A percentile compares a stretch with the other conserved stretches of the same genome.
Conservation (phyloP, 2,113 vertebrate species). For the Scomber scombrus region DNA sequence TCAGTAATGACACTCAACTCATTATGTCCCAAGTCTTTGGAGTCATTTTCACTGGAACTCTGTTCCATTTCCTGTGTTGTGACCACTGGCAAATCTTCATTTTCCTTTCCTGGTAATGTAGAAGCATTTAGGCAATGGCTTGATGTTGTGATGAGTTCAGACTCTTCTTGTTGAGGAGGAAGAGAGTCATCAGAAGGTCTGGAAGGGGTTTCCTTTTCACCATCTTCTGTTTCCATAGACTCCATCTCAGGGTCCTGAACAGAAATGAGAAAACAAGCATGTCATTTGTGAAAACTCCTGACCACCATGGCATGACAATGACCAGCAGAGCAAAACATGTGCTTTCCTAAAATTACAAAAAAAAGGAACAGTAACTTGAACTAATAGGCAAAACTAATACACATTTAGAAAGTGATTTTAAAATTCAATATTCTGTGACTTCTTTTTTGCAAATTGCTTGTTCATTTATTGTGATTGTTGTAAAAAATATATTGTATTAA, state of each 20-base stretch:
- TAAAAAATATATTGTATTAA: no score
- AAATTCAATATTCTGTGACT: no score
- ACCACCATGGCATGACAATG: not conserved
- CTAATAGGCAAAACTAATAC: not conserved
- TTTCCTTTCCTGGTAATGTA: not conserved
- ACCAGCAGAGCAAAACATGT: not conserved
- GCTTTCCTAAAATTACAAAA: not conserved
- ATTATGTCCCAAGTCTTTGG: conserved; percentile 14
- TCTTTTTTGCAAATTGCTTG: not conserved
- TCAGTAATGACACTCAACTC: not conserved
- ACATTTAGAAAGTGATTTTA: not conserved
- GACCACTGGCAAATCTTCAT: not conserved
- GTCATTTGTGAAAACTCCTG: not conserved
- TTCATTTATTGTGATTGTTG: not conserved
- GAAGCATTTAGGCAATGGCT: conserved; percentile 5
- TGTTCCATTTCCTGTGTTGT: conserved; percentile 4
- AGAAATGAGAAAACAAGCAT: conserved; percentile 13
- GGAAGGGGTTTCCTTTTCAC: conserved; percentile 10
- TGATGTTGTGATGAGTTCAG: conserved; percentile 1
- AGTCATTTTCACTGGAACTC: conserved; percentile 13
- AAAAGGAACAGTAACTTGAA: not conserved
- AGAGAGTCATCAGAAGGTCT: not conserved
- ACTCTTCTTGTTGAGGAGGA: conserved; percentile 24
- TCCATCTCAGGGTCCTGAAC: conserved; percentile 46
- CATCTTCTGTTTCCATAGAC: conserved; percentile 18